These are phyloP conservation scores for Simalia tracyae DNA, from an alignment of 2,797 vertebrate species.

Conservation along the genomic window DNA sequence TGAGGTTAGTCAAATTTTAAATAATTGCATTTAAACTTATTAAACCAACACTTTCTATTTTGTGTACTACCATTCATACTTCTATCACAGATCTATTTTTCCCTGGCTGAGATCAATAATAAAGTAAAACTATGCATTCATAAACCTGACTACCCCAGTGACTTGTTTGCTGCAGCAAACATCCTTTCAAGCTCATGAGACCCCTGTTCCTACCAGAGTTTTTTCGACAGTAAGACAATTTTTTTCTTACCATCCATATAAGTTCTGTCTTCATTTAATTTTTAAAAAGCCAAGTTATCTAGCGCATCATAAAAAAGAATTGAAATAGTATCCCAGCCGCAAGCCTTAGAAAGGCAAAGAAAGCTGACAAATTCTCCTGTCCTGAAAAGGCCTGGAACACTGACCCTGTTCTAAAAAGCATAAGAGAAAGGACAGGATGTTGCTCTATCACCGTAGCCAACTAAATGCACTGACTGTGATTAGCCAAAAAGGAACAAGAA, in stretches of 20 bases:
- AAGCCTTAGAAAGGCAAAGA: constrained; percentile 12
- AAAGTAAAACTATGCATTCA: neutral
- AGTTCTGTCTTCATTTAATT: neutral
- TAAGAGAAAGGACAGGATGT: constrained; percentile 31
- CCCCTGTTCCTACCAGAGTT: neutral
- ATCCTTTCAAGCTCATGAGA: neutral
- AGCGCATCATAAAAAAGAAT: neutral
- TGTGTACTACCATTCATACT: neutral
- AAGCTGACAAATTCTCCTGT: constrained; percentile 11
- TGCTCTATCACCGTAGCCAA: neutral
- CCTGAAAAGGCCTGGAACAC: constrained; percentile 14
- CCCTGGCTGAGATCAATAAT: neutral
- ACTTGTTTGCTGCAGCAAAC: neutral
- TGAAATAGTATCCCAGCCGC: neutral
- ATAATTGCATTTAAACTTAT: neutral
- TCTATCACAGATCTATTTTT: neutral
- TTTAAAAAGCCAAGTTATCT: neutral
- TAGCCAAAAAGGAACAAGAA: neutral
- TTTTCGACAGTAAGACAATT: neutral
- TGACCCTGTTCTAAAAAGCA: neutral
- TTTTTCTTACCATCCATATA: neutral
- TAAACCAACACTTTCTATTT: neutral
- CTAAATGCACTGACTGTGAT: neutral
- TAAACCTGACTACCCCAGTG: neutral
- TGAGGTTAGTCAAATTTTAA: neutral